Evolutionary conservation across 2,797 vertebrate genomes (phyloP), one percentile per base, ranked within the genome.

Genomic region (Acrocephalus scirpaceus): DNA sequence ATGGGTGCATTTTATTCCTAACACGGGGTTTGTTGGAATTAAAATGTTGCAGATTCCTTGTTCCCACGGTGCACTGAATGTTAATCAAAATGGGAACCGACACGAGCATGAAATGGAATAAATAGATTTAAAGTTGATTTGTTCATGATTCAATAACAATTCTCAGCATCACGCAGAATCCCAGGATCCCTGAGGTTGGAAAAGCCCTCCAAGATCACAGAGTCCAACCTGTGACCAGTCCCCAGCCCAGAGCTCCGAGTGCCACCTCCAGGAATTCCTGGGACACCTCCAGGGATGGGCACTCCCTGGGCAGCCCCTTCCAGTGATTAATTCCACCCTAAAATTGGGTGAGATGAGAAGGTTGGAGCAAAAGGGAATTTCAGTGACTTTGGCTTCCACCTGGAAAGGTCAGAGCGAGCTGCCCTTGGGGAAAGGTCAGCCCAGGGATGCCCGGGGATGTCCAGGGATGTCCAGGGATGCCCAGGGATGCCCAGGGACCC

Each of bases 161-260:
- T 65, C 58, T n/a, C 22, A 50, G 40, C 40, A 34, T n/a, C 56
- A 21, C 34, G 29, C 20, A 27, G 51, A 21, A 66, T 18, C 22
- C 26, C 7, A 7, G 42, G 0, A 6, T 30, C 34, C 0, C 40
- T 56, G 50, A 11, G 36, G 36, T 0, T 16, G 66, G 74, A 3
- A 71, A 48, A 78, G 2, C 26, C 42, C 50, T 64, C 36, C 18
- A 5, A 9, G 50, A 1, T 8, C 74, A 16, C 0, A 0, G 13
- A 60, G 11, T 5, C 23, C 72, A 4, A 13, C 12, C 40, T 47
- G 83, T 38, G 54, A 27, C 34, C 3, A 0, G 13, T 17, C 2
- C 70, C 44, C 51, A 48, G 17, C 61, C 61, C 72, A 38, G 38
- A 38, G 72, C n/a, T 2, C 32, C 12, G 3, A 48, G 73, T 61